Base-by-base conservation (phyloP, 2,113 vertebrate genomes). In the Mungos mungo region DNA sequence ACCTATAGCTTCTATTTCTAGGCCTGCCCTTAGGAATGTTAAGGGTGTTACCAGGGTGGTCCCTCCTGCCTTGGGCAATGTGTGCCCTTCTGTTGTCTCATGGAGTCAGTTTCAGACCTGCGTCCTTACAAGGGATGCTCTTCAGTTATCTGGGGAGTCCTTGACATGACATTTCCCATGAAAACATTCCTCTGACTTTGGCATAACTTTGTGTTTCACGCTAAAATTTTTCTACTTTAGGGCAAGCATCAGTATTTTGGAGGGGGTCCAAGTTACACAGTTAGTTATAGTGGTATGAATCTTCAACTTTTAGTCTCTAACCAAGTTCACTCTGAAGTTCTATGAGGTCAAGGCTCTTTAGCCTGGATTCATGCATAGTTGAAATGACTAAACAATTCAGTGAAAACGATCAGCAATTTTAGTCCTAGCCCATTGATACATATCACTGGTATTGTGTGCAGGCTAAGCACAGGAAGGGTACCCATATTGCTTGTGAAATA, bases 201-300 rank as follows among this genome's bases (percentile, higher is more conserved):
- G 45, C 38, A 33, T 94, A 90, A 84, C 54, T 33, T 54, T 47
- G 7, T 82, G 21, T 87, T 90, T 92, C 65, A 83, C 60, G 54
- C 29, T 88, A 65, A 81, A 88, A 82, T 41, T 93, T 54, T 83
- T 82, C 82, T 52, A 90, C 35, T 84, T 96, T 18, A 69, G 63
- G 93, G 11, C 71, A 79, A 93, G n/a, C 57, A 57, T 47, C 71
- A 82, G 29, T 57, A 77, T 87, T 79, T 68, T 82, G 87, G 83
- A 96, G 60, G 35, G 45, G 50, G 35, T 86, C 29, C 29, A 41
- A 89, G 74, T 33, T 33, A 93, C 31, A 45, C 35, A 76, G 81
- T 88, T 79, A 89, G 69, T 90, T 79, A 68, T 21, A 31, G n/a
- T 79, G 45, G 71, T 84, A 1, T 80, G 92, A 50, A 27, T 76